Evolutionary conservation across 1,140 invertebrate genomes (phyloP), one percentile per base, ranked within the genome.

Genomic region (Teleopsis dalmanni): DNA sequence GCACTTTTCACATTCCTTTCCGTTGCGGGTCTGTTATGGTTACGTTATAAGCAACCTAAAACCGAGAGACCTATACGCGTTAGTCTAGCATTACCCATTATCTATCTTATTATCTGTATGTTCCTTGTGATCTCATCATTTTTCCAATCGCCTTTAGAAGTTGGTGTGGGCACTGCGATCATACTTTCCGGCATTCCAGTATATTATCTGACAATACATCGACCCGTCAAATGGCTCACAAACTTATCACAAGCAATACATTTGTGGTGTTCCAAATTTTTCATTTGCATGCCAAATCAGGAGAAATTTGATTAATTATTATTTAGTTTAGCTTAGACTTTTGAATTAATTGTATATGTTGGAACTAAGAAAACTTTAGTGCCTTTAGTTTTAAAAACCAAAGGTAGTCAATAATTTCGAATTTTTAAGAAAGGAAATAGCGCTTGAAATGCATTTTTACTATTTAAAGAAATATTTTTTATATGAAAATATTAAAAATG

Each of bases 1-100:
- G 84, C 90, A 10, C 73, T 93, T n/a, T 96, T 97, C 64, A 94
- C 88, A n/a, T 79, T 88, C 11, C 74, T 88, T 21, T 93, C 92
- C 11, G 84, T 98, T 1, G 77, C 81, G 13, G 92, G 91, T 19
- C 73, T 98, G 22, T 70, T 98, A 5, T 94, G 87, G 79, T 74
- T 97, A 66, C 81, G 94, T 36, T 81, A 82, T 57, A 90, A 82
- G 38, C 75, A 75, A 44, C 90, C 92, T 0, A 66, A 89, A 47
- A 67, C 83, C 19, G 65, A 76, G 10, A 73, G 92, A 50, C 92
- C 92, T 1, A 91, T 94, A 47, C 71, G 57, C 2, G 66, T 70
- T 0, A 80, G 75, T 59, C 72, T 92, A 3, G 53, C 79, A 11
- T 73, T 95, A 14, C 93, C 93, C 2, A 79, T 93, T 23, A 71